These are phyloP conservation scores for Odontamblyopus rebecca DNA, from an alignment of 2,797 vertebrate genomes.

Conservation along the genomic window DNA sequence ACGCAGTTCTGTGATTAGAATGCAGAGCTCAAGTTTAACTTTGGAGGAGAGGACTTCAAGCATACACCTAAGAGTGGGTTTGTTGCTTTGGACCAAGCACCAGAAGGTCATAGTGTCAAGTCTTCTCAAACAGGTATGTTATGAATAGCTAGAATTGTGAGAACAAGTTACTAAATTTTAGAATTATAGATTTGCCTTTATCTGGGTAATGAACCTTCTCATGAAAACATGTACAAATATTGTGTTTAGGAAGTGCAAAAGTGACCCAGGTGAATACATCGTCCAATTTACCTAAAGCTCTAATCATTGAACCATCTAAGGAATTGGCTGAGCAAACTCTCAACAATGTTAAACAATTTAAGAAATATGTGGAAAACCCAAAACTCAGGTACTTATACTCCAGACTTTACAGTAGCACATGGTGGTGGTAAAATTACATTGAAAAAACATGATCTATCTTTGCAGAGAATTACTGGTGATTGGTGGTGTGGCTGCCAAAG, in stretches of 20 bases:
- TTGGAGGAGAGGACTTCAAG: conserved; percentile 94
- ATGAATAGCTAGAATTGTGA: not conserved
- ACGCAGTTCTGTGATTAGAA: conserved; percentile 76
- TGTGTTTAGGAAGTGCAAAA: conserved; percentile 84
- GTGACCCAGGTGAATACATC: conserved; percentile 85
- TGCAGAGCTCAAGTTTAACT: conserved; percentile 96
- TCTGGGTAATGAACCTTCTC: not conserved
- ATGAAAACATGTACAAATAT: not conserved
- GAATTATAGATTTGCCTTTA: not conserved
- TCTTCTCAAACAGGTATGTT: conserved; percentile 87
- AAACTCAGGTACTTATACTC: conserved; percentile 84
- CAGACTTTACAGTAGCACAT: conserved; percentile 20
- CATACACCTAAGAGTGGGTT: conserved; percentile 88
- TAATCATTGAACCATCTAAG: conserved; percentile 95
- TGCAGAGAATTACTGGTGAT: conserved; percentile 93
- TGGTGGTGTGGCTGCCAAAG: conserved; percentile 94
- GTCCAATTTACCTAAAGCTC: conserved; percentile 88
- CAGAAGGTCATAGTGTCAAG: conserved; percentile 81
- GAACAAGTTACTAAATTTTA: not conserved
- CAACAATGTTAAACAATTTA: conserved; percentile 92
- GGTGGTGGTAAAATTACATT: conserved; percentile 12
- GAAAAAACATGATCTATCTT: not conserved
- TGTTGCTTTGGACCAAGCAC: conserved; percentile 83
- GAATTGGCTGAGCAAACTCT: conserved; percentile 96
- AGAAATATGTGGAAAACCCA: conserved; percentile 91